Base-by-base conservation (phyloP, 1,140 invertebrate species). In the Dinothrombium tinctorium region DNA sequence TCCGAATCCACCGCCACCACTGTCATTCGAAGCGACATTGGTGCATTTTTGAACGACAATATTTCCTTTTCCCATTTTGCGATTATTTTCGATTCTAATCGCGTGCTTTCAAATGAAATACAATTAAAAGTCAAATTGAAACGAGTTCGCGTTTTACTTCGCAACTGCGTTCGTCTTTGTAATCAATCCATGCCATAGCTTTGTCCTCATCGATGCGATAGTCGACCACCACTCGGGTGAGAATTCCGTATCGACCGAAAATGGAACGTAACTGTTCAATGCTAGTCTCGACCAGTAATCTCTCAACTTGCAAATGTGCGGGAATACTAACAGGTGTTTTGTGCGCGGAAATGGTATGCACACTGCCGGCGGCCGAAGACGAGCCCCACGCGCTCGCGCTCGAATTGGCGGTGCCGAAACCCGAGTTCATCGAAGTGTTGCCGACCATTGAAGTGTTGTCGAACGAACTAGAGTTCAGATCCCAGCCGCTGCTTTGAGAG, bases 181-280 rank as follows among this genome's bases (percentile, higher is more conserved):
- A 38, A 24, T 38, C 37, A n/a, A 38, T 20, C 7, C 7, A 38
- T 20, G n/a, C n/a, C 5, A 7, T 22, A 6, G 20, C 37, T 38
- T 22, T 38, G 17, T 38, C 20, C 37, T 38, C 37, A 22, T 23
- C 37, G 19, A 38, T 6, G 17, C 37, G 17, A 14, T 38, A 20
- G 21, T 38, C 37, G 7, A 38, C 6, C 17, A 38, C 20, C n/a
- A 38, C 11, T 6, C 37, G 19, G 5, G 37, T 11, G 11, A 38
- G 17, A 4, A n/a, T 8, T 23, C 37, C 37, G 23, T 38, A 38
- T 38, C 37, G 7, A n/a, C 37, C 37, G 23, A 38, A 38, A 20
- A 7, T 38, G 7, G 8, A 8, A 5, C 37, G 19, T n/a, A 38
- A n/a, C 4, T 8, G 5, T 20, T 8, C 19, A 11, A 23, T 6